Percentiles rank a stretch among this genome's conserved stretches.
Evolutionary conservation across 2,888 invertebrate genomes (phyloP).

Genomic region (Cantharis nigra): DNA sequence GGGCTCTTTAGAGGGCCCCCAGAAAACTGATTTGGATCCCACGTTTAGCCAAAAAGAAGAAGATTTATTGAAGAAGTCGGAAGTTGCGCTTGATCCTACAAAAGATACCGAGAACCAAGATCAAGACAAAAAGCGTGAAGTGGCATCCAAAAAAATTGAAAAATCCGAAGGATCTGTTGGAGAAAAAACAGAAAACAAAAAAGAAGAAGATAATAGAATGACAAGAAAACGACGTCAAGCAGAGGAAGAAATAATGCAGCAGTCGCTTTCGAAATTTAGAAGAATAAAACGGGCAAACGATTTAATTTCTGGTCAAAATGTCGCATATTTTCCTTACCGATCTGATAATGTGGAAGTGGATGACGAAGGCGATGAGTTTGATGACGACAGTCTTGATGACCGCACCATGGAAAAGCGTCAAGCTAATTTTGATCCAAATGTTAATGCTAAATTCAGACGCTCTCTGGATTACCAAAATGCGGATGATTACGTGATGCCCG

Average conservation of each 20-base stretch:
- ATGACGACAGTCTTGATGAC: constrained; percentile 59
- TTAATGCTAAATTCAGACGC: background rate
- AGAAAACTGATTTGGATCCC: background rate
- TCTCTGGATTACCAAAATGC: constrained; percentile 7
- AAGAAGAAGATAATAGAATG: background rate
- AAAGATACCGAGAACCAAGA: background rate
- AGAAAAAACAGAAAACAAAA: background rate
- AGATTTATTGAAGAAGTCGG: background rate
- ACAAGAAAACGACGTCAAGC: background rate
- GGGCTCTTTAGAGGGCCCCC: background rate
- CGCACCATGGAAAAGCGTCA: constrained; percentile 46
- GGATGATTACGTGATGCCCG: constrained; percentile 7
- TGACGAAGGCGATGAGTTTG: constrained; percentile 59
- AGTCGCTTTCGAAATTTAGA: background rate
- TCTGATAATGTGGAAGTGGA: constrained; percentile 55
- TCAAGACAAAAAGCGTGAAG: background rate
- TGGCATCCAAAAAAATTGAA: background rate
- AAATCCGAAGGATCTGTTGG: background rate
- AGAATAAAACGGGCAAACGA: constrained; percentile 49
- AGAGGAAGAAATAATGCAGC: background rate
- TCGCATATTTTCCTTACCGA: constrained; percentile 51
- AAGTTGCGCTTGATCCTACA: background rate
- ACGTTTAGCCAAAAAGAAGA: background rate
- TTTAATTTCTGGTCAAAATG: constrained; percentile 52
- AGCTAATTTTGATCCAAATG: constrained; percentile 38